Percentiles rank a stretch among this genome's conserved stretches.
Evolutionary conservation across 2,797 vertebrate genomes (phyloP).

Genomic region (Lophotriccus pileatus): DNA sequence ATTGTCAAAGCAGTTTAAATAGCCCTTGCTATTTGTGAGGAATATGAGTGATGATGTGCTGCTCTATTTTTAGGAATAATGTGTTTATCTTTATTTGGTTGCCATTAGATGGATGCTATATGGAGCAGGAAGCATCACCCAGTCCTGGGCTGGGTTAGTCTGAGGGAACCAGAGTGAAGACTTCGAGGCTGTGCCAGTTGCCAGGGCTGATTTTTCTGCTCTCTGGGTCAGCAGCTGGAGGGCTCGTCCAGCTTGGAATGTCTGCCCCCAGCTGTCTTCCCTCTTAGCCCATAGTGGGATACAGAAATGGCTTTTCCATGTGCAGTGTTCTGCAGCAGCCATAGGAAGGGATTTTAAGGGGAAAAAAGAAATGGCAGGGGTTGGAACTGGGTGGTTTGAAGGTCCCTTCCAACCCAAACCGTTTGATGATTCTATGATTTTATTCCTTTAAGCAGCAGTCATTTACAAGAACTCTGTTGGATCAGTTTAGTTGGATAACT

Average conservation of each 20-base stretch:
- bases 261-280: not conserved
- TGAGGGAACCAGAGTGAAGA: not conserved
- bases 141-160: not conserved
- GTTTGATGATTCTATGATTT: not conserved
- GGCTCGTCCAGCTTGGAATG: not conserved
- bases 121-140: not conserved
- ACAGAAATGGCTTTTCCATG: not conserved
- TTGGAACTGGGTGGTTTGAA: not conserved
- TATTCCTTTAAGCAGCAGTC: not conserved
- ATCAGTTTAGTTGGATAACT: not conserved
- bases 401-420: not conserved
- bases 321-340: not conserved
- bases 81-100: not conserved
- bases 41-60: not conserved
- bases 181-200: not conserved
- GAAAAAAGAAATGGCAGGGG: not conserved
- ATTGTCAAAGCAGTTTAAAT: conserved; percentile 17
- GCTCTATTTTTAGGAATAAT: not conserved
- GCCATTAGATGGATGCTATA: not conserved
- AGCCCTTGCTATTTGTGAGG: conserved; percentile 1
- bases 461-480: not conserved
- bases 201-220: not conserved
- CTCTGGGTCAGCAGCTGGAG: not conserved
- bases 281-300: not conserved
- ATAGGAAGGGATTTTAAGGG: not conserved